Base-by-base conservation (phyloP, 2,113 vertebrate genomes). In the Vulpes vulpes region DNA sequence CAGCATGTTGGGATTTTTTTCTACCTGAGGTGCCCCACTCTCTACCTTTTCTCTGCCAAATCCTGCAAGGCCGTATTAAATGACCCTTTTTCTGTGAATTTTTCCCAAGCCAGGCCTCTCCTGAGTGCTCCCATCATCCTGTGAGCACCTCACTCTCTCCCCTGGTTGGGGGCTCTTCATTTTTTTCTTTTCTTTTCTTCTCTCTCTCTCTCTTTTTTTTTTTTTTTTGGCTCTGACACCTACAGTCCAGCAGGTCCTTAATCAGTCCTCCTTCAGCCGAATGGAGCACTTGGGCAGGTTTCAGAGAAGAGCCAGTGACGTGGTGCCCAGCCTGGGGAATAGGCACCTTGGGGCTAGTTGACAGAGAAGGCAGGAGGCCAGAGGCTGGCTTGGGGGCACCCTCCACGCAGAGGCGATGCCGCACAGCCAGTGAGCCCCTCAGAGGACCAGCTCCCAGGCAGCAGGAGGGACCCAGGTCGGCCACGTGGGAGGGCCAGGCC, bases 361-460 rank as follows among this genome's bases (percentile, higher is more conserved):
- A 9, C 22, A 17, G 49, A 32, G 9, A 27, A 65, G 57, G 69
- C 71, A 11, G 84, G 49, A 65, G 11, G 17, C 4, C 15, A 5
- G 59, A 67, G 35, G n/a, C 15, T 32, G 55, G 49, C 27, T 43
- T 25, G 11, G 92, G 16, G 3, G 43, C 55, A 53, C 22, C 32
- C 43, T 32, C 38, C 9, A 19, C 20, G 30, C 23, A 7, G n/a
- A 3, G 4, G 22, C 5, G 60, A 12, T 1, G 11, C 11, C 0
- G 2, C 49, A 4, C 35, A 20, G 67, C 22, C 10, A 6, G 27
- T 15, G 8, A 16, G 14, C 11, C 30, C 23, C n/a, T 23, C n/a
- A 0, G 2, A 69, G 65, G 32, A 35, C 0, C 1, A 35, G 43
- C 74, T 7, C 71, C 74, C 15, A 0, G 0, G 3, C 19, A 11